Evolutionary conservation across 2,113 vertebrate species (phyloP), one percentile per base, ranked within the genome.

Genomic region (Aythya baeri): DNA sequence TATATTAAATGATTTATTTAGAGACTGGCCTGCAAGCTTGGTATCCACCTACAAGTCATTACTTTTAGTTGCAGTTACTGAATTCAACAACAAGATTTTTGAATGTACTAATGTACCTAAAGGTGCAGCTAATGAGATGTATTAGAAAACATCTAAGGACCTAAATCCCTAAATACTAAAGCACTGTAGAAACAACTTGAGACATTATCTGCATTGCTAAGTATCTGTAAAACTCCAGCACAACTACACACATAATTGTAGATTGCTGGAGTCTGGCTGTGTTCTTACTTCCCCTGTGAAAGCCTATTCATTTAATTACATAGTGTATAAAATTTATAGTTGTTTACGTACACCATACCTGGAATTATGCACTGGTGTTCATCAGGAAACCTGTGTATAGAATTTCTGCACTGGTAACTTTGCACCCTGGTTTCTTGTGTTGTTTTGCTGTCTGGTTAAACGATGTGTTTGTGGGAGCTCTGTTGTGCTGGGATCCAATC

Each of bases 151-250:
- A 27, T 74, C 84, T 79, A 73, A 86, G 54, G 54, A 80, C 54
- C 46, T 74, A 91, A 93, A 82, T 93, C 74, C 41, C 76, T 89
- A 84, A 88, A 89, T 94, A 57, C 44, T 86, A 2, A 89, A 76
- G 36, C 75, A 62, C 70, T 92, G 90, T 38, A 66, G 55, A 85
- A 96, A 89, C 86, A 89, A 83, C 77, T 83, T 75, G 67, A 91
- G 54, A 82, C 71, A 34, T 92, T 79, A 76, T 44, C 50, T 76
- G 71, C 71, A 71, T 94, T 67, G 70, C 83, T 89, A 92, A 91
- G 36, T 73, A 59, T 23, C 77, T 87, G 55, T 79, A 63, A n/a
- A 77, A 80, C 63, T 63, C 44, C 57, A 73, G 44, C 58, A 46
- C 27, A 86, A 46, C 36, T 71, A 26, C 17, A 41, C 18, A 29